Conservation (phyloP, 1,140 invertebrate genomes). For the fruit fly (Drosophila melanogaster) region DNA sequence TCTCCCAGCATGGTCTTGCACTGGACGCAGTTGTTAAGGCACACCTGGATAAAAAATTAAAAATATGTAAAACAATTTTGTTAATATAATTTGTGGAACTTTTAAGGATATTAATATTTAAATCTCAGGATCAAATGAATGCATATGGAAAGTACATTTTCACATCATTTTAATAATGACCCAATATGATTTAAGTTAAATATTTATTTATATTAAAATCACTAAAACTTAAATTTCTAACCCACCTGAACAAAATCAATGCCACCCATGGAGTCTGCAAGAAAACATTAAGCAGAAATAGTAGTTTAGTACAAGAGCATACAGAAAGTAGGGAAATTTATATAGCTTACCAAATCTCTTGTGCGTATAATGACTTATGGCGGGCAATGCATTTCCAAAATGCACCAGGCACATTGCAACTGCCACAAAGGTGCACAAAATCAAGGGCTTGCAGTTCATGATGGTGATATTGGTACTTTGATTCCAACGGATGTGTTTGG, state of each 20-base stretch:
- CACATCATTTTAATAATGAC: too few relatives aligned
- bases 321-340: neutral
- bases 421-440: slow-evolving; percentile 46
- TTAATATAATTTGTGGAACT: neutral
- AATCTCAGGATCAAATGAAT: too few relatives aligned
- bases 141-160: too few relatives aligned
- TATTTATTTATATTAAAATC: too few relatives aligned
- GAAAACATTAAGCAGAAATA: neutral
- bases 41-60: slow-evolving; percentile 84
- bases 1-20: slow-evolving; percentile 94
- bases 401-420: slow-evolving; percentile 54
- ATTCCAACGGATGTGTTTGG: slow-evolving; percentile 7
- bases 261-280: slow-evolving; percentile 73
- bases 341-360: slow-evolving; percentile 74
- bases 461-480: slow-evolving; percentile 16
- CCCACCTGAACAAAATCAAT: slow-evolving; percentile 84
- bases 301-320: neutral
- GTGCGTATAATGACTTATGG: slow-evolving; percentile 66
- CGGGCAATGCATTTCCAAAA: slow-evolving; percentile 54
- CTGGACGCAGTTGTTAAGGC: slow-evolving; percentile 94
- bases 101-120: too few relatives aligned
- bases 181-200: too few relatives aligned
- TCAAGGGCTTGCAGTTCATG: slow-evolving; percentile 61
- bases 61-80: neutral
- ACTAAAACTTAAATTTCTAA: neutral